Conservation (phyloP, 1,140 invertebrate species). For the Uloborus diversus region DNA sequence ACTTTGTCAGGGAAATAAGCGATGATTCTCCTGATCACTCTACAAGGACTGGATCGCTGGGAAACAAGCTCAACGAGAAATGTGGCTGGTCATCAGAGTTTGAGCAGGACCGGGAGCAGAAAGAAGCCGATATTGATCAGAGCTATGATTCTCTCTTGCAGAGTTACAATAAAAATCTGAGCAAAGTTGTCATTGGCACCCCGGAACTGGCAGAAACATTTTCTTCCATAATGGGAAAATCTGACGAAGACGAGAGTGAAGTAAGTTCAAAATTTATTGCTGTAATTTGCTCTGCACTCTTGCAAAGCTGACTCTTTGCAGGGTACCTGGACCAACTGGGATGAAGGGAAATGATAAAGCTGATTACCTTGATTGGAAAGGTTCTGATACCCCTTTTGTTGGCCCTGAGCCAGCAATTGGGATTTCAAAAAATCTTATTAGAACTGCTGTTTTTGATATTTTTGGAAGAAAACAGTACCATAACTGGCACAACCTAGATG, state of each 20-base stretch:
- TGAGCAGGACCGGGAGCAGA: conserved; percentile 69
- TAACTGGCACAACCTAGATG: too few species aligned
- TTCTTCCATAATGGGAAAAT: conserved; percentile 10
- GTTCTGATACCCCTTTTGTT: too few species aligned
- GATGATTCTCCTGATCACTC: conserved; percentile 42
- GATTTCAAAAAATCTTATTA: too few species aligned
- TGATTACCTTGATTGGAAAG: too few species aligned
- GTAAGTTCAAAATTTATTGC: neutral
- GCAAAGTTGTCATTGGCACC: conserved; percentile 50
- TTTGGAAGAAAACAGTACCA: too few species aligned
- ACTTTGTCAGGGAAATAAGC: conserved; percentile 42
- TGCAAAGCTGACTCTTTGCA: too few species aligned
- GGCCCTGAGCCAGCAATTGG: too few species aligned
- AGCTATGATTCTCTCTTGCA: conserved; percentile 64
- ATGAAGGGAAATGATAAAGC: too few species aligned
- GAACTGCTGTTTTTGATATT: too few species aligned
- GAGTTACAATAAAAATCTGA: conserved; percentile 61
- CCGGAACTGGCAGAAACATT: conserved; percentile 57
- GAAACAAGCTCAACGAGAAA: conserved; percentile 74
- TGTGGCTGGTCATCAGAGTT: conserved; percentile 75
- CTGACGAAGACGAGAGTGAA: conserved; percentile 31
- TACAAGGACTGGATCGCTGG: conserved; percentile 64
- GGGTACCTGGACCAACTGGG: too few species aligned
- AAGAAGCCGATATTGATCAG: conserved; percentile 15
- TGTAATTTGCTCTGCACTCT: neutral